These are phyloP conservation scores for Idaea dimidiata DNA, from an alignment of 2,888 invertebrate species.

Conservation along the genomic window DNA sequence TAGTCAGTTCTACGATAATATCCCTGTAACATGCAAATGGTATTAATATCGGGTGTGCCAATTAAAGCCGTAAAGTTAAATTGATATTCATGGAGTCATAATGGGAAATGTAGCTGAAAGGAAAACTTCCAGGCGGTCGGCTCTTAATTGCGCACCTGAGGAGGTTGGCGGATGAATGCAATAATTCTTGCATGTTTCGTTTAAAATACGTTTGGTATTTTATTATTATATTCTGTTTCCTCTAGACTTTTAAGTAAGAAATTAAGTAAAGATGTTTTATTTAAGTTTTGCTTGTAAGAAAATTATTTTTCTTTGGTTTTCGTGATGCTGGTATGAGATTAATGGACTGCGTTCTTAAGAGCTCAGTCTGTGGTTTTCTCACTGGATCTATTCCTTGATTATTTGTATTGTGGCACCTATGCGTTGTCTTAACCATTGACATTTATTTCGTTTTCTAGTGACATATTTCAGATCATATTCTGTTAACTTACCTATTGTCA, in stretches of 20 bases:
- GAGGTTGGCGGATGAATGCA: not conserved
- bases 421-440: too few relatives aligned
- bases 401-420: too few relatives aligned
- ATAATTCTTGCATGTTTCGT: not conserved
- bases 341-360: too few relatives aligned
- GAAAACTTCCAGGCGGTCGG: conserved; percentile 42
- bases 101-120: conserved; percentile 46
- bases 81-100: conserved; percentile 66
- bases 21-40: conserved; percentile 61
- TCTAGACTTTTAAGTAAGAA: not conserved
- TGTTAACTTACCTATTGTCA: too few relatives aligned
- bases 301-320: too few relatives aligned
- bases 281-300: too few relatives aligned
- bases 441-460: too few relatives aligned
- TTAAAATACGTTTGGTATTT: not conserved
- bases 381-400: too few relatives aligned
- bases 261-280: not conserved
- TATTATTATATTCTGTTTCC: not conserved
- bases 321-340: too few relatives aligned
- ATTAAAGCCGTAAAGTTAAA: conserved; percentile 67
- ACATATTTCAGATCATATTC: too few relatives aligned
- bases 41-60: conserved; percentile 63
- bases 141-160: conserved; percentile 45
- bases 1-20: conserved; percentile 48
- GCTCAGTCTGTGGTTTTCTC: too few relatives aligned